Base-by-base conservation (phyloP, 1,140 invertebrate species). In the Heliothis virescens region DNA sequence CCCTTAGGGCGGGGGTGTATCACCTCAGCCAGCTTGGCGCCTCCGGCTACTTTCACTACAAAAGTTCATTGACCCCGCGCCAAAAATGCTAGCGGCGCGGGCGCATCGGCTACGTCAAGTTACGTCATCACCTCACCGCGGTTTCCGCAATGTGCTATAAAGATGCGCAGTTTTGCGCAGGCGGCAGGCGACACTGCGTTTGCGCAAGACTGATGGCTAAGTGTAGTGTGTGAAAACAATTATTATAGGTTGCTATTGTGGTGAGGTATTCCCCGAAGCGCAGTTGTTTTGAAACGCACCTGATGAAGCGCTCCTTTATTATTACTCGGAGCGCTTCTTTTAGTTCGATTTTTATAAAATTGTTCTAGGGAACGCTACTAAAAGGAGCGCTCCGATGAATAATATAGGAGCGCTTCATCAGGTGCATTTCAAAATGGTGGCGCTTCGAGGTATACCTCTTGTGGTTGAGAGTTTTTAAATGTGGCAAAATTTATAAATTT, bases 21-120 rank as follows among this genome's bases (percentile, higher is more conserved):
- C 15, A 26, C 29, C 74, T 63, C 76, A 86, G 85, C 67, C 85
- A 53, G 85, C 82, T 29, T 82, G 85, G 85, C 85, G 85, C 80
- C 85, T 62, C 50, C 13, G 82, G 75, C 79, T 62, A 86, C 85
- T 86, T 86, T 85, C 85, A 79, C 83, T 85, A 75, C 67, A 26
- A 21, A 50, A 59, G 81, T 75, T 83, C 85, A 79, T 73, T 75
- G 82, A 41, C 80, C 83, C 57, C 21, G 73, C 82, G 80, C 83
- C 85, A 81, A 86, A 86, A 86, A 82, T 85, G 82, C 75, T 79
- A 53, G 67, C 79, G 67, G 75, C 67, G 77, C 76, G 80, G 63
- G 72, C 73, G 82, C 69, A 71, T 50, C 69, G 21, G 26, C 34
- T 41, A 41, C 34, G 34, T 41, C 34, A 41, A 41, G 79, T 80